Percentiles rank a stretch among this genome's conserved stretches.
Evolutionary conservation across 2,797 vertebrate genomes (phyloP).

Genomic region (Ctenochaetus hawaiiensis): DNA sequence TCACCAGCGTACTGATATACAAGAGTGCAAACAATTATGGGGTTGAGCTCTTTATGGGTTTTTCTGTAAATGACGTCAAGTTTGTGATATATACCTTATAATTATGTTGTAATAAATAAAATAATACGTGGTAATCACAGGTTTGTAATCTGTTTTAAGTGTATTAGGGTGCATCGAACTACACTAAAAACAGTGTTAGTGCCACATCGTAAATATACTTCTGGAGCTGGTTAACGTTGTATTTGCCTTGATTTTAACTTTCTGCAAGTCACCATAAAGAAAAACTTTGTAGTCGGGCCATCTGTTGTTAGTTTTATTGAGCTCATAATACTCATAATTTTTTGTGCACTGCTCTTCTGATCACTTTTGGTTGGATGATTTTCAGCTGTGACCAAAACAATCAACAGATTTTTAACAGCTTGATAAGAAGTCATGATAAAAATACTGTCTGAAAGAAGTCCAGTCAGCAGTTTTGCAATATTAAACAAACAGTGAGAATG

Average conservation of each 20-base stretch:
- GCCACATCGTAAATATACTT: slow-evolving; percentile 40
- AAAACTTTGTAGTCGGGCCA: slow-evolving; percentile 1
- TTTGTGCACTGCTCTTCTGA: not conserved
- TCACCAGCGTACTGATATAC: slow-evolving; percentile 36
- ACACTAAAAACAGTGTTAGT: slow-evolving; percentile 3
- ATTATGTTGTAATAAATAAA: slow-evolving; percentile 47
- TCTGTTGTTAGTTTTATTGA: slow-evolving; percentile 45
- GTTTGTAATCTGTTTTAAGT: slow-evolving; percentile 26
- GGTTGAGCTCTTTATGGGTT: slow-evolving; percentile 36
- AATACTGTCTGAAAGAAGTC: not conserved
- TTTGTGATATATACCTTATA: slow-evolving; percentile 35
- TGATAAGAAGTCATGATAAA: slow-evolving; percentile 18
- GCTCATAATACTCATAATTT: slow-evolving; percentile 28
- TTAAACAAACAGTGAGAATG: not conserved
- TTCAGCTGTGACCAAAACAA: slow-evolving; percentile 17
- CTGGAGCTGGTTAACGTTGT: slow-evolving; percentile 39
- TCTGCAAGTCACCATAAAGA: slow-evolving; percentile 12
- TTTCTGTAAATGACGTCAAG: slow-evolving; percentile 43
- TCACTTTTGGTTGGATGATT: not conserved
- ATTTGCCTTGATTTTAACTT: slow-evolving; percentile 5
- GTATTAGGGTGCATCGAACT: slow-evolving; percentile 3
- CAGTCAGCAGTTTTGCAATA: not conserved
- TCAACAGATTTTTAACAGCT: slow-evolving; percentile 9
- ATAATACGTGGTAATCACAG: slow-evolving; percentile 30
- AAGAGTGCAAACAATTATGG: slow-evolving; percentile 49